These are phyloP conservation scores for Colaptes auratus DNA, from an alignment of 2,113 vertebrate genomes.

Conservation along the genomic window DNA sequence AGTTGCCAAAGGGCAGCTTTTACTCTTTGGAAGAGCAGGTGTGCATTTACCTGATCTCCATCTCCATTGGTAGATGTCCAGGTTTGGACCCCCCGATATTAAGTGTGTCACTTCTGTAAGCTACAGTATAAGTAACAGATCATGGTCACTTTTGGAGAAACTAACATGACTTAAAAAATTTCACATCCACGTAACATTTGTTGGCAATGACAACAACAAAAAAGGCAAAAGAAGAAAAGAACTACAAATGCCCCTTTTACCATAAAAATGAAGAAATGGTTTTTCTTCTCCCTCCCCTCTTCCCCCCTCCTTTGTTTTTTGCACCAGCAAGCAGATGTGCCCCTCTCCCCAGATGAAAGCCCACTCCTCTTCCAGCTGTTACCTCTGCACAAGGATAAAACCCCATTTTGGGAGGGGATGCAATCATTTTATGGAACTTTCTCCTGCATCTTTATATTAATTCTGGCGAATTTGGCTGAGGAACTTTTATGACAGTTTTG, in stretches of 20 bases:
- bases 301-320: neutral
- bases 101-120: constrained; percentile 81
- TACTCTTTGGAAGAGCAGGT: constrained; percentile 67
- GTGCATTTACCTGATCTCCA: constrained; percentile 79
- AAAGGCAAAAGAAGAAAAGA: neutral
- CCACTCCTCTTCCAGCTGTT: neutral
- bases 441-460: neutral
- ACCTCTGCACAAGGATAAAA: neutral
- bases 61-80: constrained; percentile 81
- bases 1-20: constrained; percentile 13
- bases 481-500: neutral
- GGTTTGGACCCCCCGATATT: constrained; percentile 80
- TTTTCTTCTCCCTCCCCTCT: constrained; percentile 8
- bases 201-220: constrained; percentile 29
- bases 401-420: neutral
- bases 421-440: neutral
- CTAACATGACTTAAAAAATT: constrained; percentile 33
- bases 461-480: neutral
- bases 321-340: neutral
- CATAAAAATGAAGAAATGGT: neutral
- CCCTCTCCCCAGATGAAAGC: neutral
- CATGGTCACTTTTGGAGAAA: constrained; percentile 70
- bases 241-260: constrained; percentile 10
- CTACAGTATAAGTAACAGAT: constrained; percentile 79
- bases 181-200: constrained; percentile 57